Base-by-base conservation (phyloP, 2,888 invertebrate species). In the Nomada goodeniana region DNA sequence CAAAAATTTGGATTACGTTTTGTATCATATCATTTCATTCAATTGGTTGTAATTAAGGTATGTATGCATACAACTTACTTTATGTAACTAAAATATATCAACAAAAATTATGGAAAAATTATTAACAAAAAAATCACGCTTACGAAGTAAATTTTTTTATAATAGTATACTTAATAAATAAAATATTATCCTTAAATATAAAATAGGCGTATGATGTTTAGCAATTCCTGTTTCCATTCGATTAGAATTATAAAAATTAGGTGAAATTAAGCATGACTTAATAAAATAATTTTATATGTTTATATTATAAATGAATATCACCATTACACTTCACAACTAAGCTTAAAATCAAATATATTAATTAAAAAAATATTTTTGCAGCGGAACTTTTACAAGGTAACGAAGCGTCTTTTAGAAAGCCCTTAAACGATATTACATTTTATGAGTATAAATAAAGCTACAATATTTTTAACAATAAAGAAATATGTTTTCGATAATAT, bases 361-460 rank as follows among this genome's bases (percentile, higher is more conserved):
- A 64, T 59, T 11, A n/a, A 60, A 42, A 72, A 53, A 20, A 67
- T 29, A 68, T 72, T 60, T 60, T 15, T 13, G 13, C 10, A 26
- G 63, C 50, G 23, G 29, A 20, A 36, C 2, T 23, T 44, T 44
- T 52, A 50, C 57, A 57, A 53, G 11, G 4, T 23, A 57, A 50
- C 20, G 50, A 65, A 70, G 55, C 2, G 53, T 57, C 55, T 15
- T 55, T 59, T 15, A 61, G 13, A 23, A 59, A 15, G 57, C 26
- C 11, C 23, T 72, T 61, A 80, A 80, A 72, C 13, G 63, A 52
- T 72, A 68, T 29, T 80, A 79, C 47, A 29, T 53, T 70, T 47
- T 59, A 63, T 42, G 26, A 63, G 29, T 82, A 83, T 57, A 73
- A 80, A 73, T 67, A 68, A 68, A 82, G 29, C 15, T 76, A 76